Evolutionary conservation across 2,888 invertebrate species (phyloP).

Genomic region (Nyleta sp.): DNA sequence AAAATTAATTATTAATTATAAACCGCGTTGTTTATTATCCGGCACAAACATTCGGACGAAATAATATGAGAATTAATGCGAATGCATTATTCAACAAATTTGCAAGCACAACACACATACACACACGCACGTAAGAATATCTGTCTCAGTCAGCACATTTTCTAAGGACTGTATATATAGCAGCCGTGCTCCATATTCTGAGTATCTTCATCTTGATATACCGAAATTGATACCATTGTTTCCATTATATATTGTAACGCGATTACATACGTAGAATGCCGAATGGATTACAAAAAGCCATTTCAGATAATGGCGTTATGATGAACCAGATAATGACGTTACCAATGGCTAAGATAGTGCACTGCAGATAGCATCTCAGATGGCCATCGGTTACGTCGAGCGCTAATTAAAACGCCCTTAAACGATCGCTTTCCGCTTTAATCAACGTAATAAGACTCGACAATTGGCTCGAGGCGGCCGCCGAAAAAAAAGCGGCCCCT

Average conservation of each 20-base stretch:
- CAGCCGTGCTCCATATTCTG: constrained; percentile 42
- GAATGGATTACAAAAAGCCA: constrained; percentile 46
- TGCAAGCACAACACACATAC: background rate
- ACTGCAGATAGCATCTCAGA: constrained; percentile 43
- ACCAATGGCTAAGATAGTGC: constrained; percentile 47
- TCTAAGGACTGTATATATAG: constrained; percentile 35
- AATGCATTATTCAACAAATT: constrained; percentile 37
- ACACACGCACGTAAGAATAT: constrained; percentile 28
- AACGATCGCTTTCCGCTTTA: constrained; percentile 20
- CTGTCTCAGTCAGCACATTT: constrained; percentile 34
- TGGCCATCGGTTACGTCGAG: constrained; percentile 3
- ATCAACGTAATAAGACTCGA: constrained; percentile 3
- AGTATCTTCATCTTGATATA: constrained; percentile 59
- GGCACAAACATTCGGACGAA: background rate
- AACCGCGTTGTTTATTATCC: too few relatives aligned
- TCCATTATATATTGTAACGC: constrained; percentile 50
- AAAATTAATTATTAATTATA: too few relatives aligned
- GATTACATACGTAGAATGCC: constrained; percentile 33
- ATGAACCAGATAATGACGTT: constrained; percentile 44
- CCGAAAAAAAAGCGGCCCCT: background rate
- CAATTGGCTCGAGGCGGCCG: constrained; percentile 7
- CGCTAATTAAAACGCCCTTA: constrained; percentile 37
- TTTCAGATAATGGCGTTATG: constrained; percentile 52
- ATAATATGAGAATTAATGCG: constrained; percentile 22
- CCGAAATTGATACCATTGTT: constrained; percentile 56